Conservation (phyloP, 2,888 invertebrate species). For the Thelaira solivaga region DNA sequence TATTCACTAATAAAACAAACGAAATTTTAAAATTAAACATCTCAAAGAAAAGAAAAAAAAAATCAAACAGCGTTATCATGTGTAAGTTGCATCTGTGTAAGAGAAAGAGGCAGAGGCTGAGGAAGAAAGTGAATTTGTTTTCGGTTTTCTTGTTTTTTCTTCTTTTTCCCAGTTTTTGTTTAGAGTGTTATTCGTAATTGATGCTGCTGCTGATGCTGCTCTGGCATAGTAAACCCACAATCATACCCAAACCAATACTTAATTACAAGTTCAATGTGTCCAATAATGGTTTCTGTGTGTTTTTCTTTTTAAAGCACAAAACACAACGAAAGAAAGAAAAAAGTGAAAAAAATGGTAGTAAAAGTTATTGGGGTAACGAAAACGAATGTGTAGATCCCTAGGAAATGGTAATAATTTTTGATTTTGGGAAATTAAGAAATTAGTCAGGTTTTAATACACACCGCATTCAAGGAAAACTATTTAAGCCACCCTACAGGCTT, state of each 20-base stretch:
- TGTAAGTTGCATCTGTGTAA: neutral
- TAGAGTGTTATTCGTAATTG: neutral
- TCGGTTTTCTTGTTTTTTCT: too few species aligned
- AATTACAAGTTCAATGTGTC: constrained; percentile 61
- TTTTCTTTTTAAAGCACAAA: constrained; percentile 18
- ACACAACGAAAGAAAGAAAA: constrained; percentile 10
- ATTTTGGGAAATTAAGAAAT: too few species aligned
- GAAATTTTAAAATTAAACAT: constrained; percentile 46
- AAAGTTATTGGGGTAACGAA: constrained; percentile 7
- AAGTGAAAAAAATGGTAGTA: constrained; percentile 23
- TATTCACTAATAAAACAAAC: constrained; percentile 50
- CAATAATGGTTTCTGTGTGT: constrained; percentile 35
- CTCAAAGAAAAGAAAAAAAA: constrained; percentile 13
- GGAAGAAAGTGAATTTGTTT: constrained; percentile 53
- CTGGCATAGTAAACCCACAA: constrained; percentile 53
- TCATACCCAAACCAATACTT: constrained; percentile 45
- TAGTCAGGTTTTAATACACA: too few species aligned
- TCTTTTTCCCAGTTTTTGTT: too few species aligned
- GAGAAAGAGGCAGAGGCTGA: constrained; percentile 4
- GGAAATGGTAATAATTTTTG: too few species aligned
- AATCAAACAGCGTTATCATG: neutral
- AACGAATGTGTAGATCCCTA: neutral
- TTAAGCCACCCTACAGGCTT: too few species aligned
- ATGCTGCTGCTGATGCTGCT: neutral
- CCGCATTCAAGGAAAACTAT: too few species aligned